Evolutionary conservation across 1,140 invertebrate genomes (phyloP).

Genomic region (Drosophila rufa): DNA sequence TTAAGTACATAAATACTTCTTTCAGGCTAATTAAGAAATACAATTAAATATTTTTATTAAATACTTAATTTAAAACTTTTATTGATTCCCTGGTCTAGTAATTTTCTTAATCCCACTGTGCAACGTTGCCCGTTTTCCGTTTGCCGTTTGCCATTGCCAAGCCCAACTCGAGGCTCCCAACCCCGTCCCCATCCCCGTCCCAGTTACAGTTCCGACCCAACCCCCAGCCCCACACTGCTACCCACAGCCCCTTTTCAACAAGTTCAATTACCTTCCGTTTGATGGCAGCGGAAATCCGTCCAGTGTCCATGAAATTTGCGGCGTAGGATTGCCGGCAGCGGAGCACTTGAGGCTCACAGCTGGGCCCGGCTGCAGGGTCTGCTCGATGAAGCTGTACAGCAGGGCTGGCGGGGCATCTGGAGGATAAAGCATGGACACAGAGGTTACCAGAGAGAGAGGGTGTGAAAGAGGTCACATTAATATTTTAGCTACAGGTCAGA

Average conservation of each 20-base stretch:
- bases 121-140: constrained; percentile 6
- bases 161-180: constrained; percentile 8
- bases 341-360: constrained; percentile 94
- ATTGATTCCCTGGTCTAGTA: too few relatives aligned
- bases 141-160: constrained; percentile 61
- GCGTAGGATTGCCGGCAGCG: constrained; percentile 94
- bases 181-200: neutral
- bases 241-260: constrained; percentile 67
- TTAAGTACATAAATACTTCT: too few relatives aligned
- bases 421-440: constrained; percentile 32
- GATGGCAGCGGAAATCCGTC: constrained; percentile 92
- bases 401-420: constrained; percentile 93
- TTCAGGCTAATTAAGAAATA: too few relatives aligned
- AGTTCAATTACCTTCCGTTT: constrained; percentile 89
- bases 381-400: constrained; percentile 93
- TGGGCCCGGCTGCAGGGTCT: constrained; percentile 93
- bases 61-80: too few relatives aligned
- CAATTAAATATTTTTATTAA: too few relatives aligned
- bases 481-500: constrained; percentile 59
- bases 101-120: neutral
- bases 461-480: constrained; percentile 66
- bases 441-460: constrained; percentile 60
- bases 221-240: neutral
- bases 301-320: constrained; percentile 92
- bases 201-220: neutral